Evolutionary conservation across 2,113 vertebrate species (phyloP).

Genomic region (Hippotragus niger): DNA sequence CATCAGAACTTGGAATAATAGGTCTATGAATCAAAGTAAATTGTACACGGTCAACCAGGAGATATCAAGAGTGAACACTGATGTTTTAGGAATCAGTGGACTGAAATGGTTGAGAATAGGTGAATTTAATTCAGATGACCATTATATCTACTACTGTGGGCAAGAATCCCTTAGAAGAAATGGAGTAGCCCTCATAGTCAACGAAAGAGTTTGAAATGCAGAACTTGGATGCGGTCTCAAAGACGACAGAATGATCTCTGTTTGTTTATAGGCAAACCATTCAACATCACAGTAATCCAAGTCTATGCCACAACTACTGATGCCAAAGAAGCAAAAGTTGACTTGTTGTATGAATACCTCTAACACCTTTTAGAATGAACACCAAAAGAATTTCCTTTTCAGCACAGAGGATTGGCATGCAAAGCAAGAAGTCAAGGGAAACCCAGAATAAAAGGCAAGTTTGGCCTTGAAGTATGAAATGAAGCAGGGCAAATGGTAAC

Average conservation of each 20-base stretch:
- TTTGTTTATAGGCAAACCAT: neutral
- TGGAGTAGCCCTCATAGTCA: neutral
- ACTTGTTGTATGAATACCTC: neutral
- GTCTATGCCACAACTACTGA: neutral
- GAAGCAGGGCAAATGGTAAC: neutral
- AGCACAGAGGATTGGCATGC: neutral
- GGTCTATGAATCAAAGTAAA: neutral
- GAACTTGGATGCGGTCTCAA: neutral
- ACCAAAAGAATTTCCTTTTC: neutral
- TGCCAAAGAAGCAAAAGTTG: neutral
- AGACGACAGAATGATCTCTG: neutral
- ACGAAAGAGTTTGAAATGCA: rapidly evolving
- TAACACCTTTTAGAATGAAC: neutral
- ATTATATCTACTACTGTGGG: neutral
- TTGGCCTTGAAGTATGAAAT: neutral
- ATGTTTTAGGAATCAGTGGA: neutral
- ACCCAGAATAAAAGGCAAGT: neutral
- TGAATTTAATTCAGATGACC: neutral
- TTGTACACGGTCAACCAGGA: neutral
- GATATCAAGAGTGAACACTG: neutral
- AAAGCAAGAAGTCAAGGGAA: neutral
- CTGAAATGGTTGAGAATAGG: neutral
- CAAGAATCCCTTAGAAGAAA: neutral
- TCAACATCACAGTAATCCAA: neutral
- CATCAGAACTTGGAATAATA: neutral